Evolutionary conservation across 2,888 invertebrate genomes (phyloP), one percentile per base, ranked within the genome.

Genomic region (Coenonympha arcania): DNA sequence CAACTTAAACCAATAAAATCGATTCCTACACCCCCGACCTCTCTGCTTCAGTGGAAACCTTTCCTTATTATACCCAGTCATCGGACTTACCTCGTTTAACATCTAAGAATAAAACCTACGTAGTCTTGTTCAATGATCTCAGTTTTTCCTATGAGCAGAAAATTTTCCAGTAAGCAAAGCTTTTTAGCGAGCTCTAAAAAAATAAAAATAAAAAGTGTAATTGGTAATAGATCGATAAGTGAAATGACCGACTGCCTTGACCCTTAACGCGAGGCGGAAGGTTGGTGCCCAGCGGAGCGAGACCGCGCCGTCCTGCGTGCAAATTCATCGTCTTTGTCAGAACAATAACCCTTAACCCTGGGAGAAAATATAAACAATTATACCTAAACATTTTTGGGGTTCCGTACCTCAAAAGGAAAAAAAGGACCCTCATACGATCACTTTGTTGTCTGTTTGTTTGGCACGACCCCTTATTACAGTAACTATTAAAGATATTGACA

Each of bases 271-370:
- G 71, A 82, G 65, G 77, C 84, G 85, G 85, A 86, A 86, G 85
- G 69, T 67, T 69, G 62, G 71, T 63, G 80, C 51, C 63, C 79
- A 65, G 59, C 68, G 79, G 69, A 75, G 72, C 79, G 76, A 61
- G 71, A 74, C n/a, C n/a, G n/a, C 79, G 69, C 56, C 54, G 54
- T 64, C 81, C 80, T 80, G 81, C 82, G 81, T 80, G 82, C 83
- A 84, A 82, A 83, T 77, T 71, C 77, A 73, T 70, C 79, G 85
- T 83, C 84, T 84, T 86, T 85, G 83, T 62, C 62, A 60, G 59
- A 60, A 68, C 66, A 68, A 41, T 41, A 28, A 65, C 65, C 64
- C 65, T 75, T 80, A 67, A 61, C 79, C 77, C 73, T 79, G 68
- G 71, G 66, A 39, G 39, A 55, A 46, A 51, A 54, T 48, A 33